Percentiles rank a stretch among this genome's conserved stretches.
These are phyloP conservation scores for Neotoxoptera formosana DNA, from an alignment of 1,140 invertebrate species.

Conservation along the genomic window DNA sequence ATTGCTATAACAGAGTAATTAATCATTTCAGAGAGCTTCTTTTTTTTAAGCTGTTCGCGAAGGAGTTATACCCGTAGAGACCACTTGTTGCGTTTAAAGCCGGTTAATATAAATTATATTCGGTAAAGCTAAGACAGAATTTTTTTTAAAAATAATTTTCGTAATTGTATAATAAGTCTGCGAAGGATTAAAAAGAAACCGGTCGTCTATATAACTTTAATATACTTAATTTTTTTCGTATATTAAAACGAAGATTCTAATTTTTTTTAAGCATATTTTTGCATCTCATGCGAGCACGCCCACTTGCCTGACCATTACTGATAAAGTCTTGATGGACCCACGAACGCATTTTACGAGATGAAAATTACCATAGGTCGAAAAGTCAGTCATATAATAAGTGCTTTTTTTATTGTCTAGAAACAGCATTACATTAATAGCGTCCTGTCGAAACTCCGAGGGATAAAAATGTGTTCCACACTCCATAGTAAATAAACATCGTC, in stretches of 20 bases:
- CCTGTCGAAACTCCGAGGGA: neutral
- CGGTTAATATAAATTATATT: slow-evolving; percentile 14
- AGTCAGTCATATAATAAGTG: slow-evolving; percentile 1
- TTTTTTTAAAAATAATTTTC: slow-evolving; percentile 1
- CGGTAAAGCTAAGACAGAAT: neutral
- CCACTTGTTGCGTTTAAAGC: slow-evolving; percentile 4
- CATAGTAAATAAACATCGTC: neutral
- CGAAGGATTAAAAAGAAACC: slow-evolving; percentile 18
- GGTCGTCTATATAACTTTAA: neutral
- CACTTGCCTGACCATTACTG: neutral
- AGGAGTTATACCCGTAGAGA: neutral
- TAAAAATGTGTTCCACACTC: neutral
- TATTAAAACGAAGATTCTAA: neutral
- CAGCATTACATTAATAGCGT: neutral
- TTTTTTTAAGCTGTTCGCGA: neutral
- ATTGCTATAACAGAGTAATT: slow-evolving; percentile 25
- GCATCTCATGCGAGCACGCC: neutral
- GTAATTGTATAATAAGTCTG: slow-evolving; percentile 11
- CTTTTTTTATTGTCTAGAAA: slow-evolving; percentile 20
- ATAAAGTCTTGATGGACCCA: neutral
- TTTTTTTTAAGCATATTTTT: slow-evolving; percentile 7
- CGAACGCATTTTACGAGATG: neutral
- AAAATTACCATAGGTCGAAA: slow-evolving; percentile 24
- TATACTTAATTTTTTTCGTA: neutral
- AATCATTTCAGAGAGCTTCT: neutral